Evolutionary conservation across 2,113 vertebrate genomes (phyloP).

Genomic region (Cathartes aura): DNA sequence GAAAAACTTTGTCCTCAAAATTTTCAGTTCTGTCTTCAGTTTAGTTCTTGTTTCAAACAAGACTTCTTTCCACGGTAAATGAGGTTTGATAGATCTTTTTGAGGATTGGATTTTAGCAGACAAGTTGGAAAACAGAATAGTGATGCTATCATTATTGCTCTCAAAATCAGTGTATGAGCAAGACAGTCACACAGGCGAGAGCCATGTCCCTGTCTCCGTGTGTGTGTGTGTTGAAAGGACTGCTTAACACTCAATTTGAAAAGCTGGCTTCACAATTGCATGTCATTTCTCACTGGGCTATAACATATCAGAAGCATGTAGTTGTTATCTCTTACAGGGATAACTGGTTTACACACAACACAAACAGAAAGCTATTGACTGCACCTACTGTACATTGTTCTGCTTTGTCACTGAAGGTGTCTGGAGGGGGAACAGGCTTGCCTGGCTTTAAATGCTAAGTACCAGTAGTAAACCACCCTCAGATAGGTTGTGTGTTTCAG

Average conservation of each 20-base stretch:
- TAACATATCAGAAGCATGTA: neutral
- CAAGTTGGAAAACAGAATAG: neutral
- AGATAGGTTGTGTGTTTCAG: neutral
- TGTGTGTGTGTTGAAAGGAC: neutral
- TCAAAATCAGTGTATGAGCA: neutral
- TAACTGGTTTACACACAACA: neutral
- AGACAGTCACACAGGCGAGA: neutral
- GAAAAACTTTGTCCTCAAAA: neutral
- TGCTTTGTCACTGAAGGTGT: neutral
- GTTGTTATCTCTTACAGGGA: neutral
- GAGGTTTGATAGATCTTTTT: neutral
- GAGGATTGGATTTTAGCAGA: neutral
- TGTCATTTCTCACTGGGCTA: neutral
- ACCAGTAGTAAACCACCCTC: neutral
- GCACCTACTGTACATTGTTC: neutral
- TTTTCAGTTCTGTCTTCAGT: neutral
- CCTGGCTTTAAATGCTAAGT: neutral
- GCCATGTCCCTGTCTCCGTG: neutral
- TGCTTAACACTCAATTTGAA: neutral
- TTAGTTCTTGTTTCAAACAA: neutral
- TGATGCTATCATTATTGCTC: neutral
- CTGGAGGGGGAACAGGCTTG: neutral
- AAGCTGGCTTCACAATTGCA: neutral
- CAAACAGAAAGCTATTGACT: neutral
- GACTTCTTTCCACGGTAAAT: neutral